These are phyloP conservation scores for Canis aureus DNA, from an alignment of 2,113 vertebrate genomes.

Conservation along the genomic window DNA sequence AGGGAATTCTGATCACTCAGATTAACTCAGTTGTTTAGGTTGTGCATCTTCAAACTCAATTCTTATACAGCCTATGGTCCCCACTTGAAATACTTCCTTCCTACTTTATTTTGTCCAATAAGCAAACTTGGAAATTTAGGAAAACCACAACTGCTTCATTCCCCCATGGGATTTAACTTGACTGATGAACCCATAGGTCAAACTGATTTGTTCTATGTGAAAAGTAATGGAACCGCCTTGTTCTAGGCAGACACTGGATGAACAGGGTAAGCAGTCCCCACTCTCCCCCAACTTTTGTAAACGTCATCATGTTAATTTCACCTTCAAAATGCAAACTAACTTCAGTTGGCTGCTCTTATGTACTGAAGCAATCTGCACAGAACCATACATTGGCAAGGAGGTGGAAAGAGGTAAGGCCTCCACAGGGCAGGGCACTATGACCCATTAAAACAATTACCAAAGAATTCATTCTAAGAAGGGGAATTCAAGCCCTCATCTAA, in stretches of 20 bases:
- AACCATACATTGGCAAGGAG: neutral
- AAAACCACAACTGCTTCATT: neutral
- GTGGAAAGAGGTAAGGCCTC: neutral
- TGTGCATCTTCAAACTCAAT: neutral
- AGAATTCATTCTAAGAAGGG: neutral
- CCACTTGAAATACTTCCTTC: neutral
- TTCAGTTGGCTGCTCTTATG: neutral
- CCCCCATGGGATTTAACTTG: neutral
- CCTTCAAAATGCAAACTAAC: neutral
- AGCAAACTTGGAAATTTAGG: neutral
- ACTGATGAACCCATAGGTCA: neutral
- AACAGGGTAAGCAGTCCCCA: neutral
- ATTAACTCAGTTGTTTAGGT: too few species aligned
- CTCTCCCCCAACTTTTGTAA: neutral
- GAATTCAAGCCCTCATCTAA: neutral
- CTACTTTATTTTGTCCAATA: neutral
- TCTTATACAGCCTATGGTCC: neutral
- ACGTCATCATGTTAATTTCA: neutral
- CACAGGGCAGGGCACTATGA: rapidly evolving
- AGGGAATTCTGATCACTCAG: neutral
- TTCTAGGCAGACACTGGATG: neutral
- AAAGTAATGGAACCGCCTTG: neutral
- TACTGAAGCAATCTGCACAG: rapidly evolving
- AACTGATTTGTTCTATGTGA: neutral
- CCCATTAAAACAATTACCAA: neutral